Evolutionary conservation across 2,113 vertebrate genomes (phyloP), one percentile per base, ranked within the genome.

Genomic region (Setophaga kirtlandii): DNA sequence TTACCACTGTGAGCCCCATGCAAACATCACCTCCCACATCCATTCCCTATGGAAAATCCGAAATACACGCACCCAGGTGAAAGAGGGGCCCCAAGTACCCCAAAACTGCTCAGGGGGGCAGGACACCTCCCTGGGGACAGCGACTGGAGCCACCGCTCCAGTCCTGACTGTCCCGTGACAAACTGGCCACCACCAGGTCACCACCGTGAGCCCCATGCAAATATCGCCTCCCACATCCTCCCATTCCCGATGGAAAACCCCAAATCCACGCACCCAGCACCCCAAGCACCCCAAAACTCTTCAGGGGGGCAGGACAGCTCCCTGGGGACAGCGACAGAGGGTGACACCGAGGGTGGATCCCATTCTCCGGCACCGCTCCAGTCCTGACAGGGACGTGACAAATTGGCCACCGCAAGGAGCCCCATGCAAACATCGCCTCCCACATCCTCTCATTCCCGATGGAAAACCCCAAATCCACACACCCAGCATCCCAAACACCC

Each of bases 161-260:
- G 46, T 47, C 46, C 46, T 47, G 46, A 22, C 46, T 23, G 46
- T 37, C 37, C 37, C 37, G 4, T 4, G 6, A 17, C 27, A 1
- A 77, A 68, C 0, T 0, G 1, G 24, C 9, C 22, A 1, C 52
- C 0, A 0, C 12, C 0, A 6, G 16, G 23, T 37, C 37, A 37
- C 37, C 37, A 37, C 37, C 37, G 37, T 37, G 37, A 58, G 16
- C 62, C 52, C 65, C 15, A 0, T 0, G 33, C 3, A 3, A 56
- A 15, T 28, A 42, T 7, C 37, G 0, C 50, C 27, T 6, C 83
- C 89, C 11, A 0, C 59, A 30, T 10, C 37, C 10, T 37, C 37
- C 37, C 37, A 0, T 33, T 37, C 78, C 78, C 79, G 3, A 0
- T 0, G 47, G 83, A 9, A 28, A 37, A 74, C 1, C 49, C n/a